These are phyloP conservation scores for Microcebus jonahi DNA, from an alignment of 2,113 vertebrate genomes.

Conservation along the genomic window DNA sequence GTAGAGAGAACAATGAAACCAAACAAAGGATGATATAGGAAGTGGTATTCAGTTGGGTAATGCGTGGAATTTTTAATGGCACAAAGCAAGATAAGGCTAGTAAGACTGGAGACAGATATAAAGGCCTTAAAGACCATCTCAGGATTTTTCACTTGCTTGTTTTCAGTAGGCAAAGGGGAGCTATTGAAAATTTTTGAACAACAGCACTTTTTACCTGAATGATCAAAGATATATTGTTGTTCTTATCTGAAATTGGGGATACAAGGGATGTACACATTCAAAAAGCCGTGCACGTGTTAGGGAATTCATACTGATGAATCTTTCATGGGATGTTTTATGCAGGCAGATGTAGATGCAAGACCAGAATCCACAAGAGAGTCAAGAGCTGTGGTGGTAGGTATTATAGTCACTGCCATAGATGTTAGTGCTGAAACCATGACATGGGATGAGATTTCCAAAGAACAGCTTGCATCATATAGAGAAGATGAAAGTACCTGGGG, in stretches of 20 bases:
- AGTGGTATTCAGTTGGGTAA: neutral
- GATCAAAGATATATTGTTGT: neutral
- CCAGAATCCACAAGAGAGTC: neutral
- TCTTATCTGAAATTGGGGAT: neutral
- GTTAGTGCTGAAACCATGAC: neutral
- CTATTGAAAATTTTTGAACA: neutral
- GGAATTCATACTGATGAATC: neutral
- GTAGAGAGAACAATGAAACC: neutral
- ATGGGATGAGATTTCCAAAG: neutral
- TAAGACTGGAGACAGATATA: neutral
- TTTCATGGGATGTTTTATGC: neutral
- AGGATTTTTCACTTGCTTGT: neutral
- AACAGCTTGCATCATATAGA: neutral
- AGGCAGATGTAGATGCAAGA: neutral
- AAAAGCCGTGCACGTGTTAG: neutral
- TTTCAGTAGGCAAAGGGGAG: neutral
- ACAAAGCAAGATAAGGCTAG: neutral
- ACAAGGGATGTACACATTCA: neutral
- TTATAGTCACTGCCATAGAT: neutral
- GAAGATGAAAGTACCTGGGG: neutral
- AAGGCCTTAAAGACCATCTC: neutral
- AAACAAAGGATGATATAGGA: neutral
- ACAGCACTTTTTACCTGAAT: neutral
- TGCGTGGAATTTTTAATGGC: neutral
- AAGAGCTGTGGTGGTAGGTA: neutral